Base-by-base conservation (phyloP, 2,797 vertebrate genomes). In the Orestias chungarensis region DNA sequence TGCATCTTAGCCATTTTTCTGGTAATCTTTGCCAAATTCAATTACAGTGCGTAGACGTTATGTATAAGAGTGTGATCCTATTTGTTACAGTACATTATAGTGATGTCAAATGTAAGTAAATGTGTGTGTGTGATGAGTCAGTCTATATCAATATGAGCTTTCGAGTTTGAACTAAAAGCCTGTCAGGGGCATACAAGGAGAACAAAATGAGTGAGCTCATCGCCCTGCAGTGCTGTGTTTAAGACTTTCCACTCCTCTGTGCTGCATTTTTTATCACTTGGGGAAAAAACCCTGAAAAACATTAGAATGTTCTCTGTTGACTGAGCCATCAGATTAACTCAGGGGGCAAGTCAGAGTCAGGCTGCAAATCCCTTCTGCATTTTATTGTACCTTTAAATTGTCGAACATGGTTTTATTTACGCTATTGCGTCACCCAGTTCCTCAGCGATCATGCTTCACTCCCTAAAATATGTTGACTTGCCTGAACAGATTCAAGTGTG, bases 131-230 rank as follows among this genome's bases (percentile, higher is more conserved):
- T 82, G 73, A 67, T 72, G 65, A 79, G 55, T 82, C 33, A 55
- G 75, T 71, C 44, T 76, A 18, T 80, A 46, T 71, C 44, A 70
- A 62, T 73, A 70, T 76, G 54, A 68, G 47, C 67, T 64, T 75
- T 71, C 70, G 31, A 64, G 55, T 75, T 73, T 35, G 57, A 29
- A 68, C 43, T 89, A 61, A 88, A 86, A 78, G 78, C 73, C 67
- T 62, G 74, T 88, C 82, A 83, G 84, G 79, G 82, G 84, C 80
- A 78, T 81, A 68, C 59, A 71, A 86, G 73, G 75, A 86, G 66
- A 55, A 89, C n/a, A 81, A 87, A 80, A 87, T 57, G 66, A 84
- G 81, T 88, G 88, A 91, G 81, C 84, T 90, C 82, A 88, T 85
- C 74, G 68, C 70, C 79, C 69, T 52, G 55, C 79, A 78, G 76